These are phyloP conservation scores for Eospalax fontanierii DNA, from an alignment of 2,797 vertebrate species.

Conservation along the genomic window DNA sequence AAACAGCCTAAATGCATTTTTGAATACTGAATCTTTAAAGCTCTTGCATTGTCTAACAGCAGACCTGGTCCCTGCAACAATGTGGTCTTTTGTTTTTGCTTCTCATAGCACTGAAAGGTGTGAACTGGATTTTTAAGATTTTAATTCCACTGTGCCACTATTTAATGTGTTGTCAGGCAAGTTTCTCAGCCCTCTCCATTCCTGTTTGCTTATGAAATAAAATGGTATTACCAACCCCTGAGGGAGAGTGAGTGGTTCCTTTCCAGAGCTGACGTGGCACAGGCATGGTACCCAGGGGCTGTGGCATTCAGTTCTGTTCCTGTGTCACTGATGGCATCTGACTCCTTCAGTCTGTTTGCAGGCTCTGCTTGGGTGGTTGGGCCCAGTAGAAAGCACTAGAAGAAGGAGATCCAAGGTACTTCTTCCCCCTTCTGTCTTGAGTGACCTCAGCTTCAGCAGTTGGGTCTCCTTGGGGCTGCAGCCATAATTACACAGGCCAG, in stretches of 20 bases:
- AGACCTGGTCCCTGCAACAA: slow-evolving; percentile 3
- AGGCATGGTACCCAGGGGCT: too few species aligned
- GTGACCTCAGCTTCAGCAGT: neutral
- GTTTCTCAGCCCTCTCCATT: neutral
- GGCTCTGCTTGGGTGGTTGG: neutral
- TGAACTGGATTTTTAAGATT: neutral
- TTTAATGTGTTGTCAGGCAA: neutral
- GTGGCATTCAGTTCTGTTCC: neutral
- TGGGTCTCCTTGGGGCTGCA: neutral
- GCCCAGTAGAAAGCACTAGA: neutral
- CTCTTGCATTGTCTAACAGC: slow-evolving; percentile 12
- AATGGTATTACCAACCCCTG: neutral
- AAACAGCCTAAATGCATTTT: neutral
- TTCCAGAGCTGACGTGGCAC: neutral
- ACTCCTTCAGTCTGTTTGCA: neutral
- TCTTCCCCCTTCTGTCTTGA: neutral
- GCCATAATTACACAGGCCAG: neutral
- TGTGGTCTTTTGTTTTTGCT: slow-evolving; percentile 8
- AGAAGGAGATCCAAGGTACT: neutral
- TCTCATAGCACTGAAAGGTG: neutral
- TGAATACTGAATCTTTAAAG: slow-evolving; percentile 36
- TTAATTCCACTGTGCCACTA: neutral
- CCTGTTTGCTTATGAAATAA: neutral
- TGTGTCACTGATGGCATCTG: neutral
- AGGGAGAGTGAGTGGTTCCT: neutral